These are phyloP conservation scores for Limnothrissa miodon DNA, from an alignment of 2,113 vertebrate species.

Conservation along the genomic window DNA sequence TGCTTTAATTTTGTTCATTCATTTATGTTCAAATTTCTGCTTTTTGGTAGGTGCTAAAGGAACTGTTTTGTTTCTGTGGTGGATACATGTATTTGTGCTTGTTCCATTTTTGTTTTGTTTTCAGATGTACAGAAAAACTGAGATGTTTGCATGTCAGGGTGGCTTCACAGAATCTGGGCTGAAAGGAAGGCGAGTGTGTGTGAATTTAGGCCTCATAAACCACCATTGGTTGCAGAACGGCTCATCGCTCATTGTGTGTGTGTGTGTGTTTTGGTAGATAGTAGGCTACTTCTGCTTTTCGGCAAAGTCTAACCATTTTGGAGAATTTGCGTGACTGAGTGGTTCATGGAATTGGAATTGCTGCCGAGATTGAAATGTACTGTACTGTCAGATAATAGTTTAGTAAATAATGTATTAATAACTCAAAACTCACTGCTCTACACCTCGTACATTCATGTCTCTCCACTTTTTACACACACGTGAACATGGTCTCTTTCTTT, in stretches of 20 bases:
- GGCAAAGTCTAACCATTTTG: not conserved
- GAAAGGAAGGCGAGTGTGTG: constrained; percentile 10
- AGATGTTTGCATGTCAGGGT: not conserved
- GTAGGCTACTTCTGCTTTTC: not conserved
- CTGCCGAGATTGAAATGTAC: not conserved
- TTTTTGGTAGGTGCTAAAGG: too few species aligned
- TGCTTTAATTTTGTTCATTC: not conserved
- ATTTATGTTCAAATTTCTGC: not conserved
- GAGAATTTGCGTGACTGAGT: not conserved
- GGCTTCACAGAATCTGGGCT: not conserved
- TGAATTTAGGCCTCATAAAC: constrained; percentile 1
- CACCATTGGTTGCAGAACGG: not conserved
- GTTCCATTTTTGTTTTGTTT: not conserved
- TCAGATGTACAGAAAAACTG: not conserved
- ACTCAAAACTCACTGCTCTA: not conserved
- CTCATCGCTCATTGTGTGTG: not conserved
- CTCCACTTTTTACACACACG: not conserved
- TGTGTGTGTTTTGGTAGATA: not conserved
- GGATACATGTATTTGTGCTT: not conserved
- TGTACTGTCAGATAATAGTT: not conserved
- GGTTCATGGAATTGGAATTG: not conserved
- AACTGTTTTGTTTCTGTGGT: not conserved
- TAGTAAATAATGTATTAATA: not conserved
- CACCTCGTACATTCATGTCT: not conserved
- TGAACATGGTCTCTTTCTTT: not conserved